A percentile compares a stretch with the other conserved stretches of the same genome.
Conservation (phyloP, 1,140 invertebrate species). For the Pseudomyrmex pallidus region DNA sequence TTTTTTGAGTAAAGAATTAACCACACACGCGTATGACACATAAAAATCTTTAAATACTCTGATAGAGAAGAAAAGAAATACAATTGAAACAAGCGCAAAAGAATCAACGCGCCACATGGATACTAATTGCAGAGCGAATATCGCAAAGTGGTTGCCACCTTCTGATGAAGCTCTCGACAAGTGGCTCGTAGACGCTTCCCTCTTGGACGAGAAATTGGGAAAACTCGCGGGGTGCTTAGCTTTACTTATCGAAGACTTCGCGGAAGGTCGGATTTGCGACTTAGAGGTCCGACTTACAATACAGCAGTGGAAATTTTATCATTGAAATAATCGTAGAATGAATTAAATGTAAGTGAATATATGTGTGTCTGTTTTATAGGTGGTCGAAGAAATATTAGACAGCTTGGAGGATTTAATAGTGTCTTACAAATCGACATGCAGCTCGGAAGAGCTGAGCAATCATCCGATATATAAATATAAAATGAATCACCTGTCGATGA, state of each 20-base stretch:
- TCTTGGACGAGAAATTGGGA: slow-evolving; percentile 62
- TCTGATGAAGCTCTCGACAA: slow-evolving; percentile 59
- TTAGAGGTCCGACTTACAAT: slow-evolving; percentile 61
- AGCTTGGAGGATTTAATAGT: slow-evolving; percentile 61
- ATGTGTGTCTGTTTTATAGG: slow-evolving; percentile 20
- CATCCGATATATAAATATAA: slow-evolving; percentile 76
- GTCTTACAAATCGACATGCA: slow-evolving; percentile 63
- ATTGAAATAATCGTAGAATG: not conserved
- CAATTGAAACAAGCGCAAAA: not conserved
- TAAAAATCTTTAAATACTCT: not conserved
- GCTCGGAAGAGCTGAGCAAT: not conserved
- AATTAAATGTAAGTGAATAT: not conserved
- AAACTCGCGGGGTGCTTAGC: slow-evolving; percentile 66
- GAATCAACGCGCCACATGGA: slow-evolving; percentile 60
- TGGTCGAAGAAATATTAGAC: slow-evolving; percentile 51
- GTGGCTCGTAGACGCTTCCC: slow-evolving; percentile 68
- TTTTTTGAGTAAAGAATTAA: slow-evolving; percentile 14
- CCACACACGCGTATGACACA: not conserved
- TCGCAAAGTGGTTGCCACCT: slow-evolving; percentile 75
- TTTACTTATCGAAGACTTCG: slow-evolving; percentile 63
- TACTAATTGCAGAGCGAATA: slow-evolving; percentile 76
- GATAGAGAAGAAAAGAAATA: not conserved
- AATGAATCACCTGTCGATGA: slow-evolving; percentile 64
- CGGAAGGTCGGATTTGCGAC: slow-evolving; percentile 60
- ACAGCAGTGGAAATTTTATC: not conserved